phyloP scores from a whole-genome alignment of 2,797 vertebrate genomes.

The Hemibagrus guttatus region DNA sequence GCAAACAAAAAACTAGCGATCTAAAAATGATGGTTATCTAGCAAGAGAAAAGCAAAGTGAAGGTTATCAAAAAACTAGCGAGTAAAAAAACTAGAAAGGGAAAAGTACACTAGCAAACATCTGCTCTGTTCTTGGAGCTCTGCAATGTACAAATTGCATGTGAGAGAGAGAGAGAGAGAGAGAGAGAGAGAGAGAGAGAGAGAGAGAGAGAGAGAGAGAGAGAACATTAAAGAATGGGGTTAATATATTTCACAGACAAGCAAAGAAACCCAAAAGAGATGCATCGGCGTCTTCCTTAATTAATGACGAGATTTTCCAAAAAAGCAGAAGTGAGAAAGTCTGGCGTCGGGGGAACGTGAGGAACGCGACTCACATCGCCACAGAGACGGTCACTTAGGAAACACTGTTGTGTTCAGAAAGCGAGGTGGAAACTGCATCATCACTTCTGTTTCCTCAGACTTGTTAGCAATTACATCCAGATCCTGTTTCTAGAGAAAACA shows the following conservation, averaged over 20 bases:
- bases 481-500: constrained; percentile 68
- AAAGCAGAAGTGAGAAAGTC: constrained; percentile 10
- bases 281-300: not conserved
- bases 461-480: constrained; percentile 40
- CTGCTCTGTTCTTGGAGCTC: not conserved
- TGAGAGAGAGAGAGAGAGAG: not conserved
- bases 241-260: constrained; percentile 13
- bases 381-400: constrained; percentile 6
- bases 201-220: not conserved
- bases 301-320: not conserved
- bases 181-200: not conserved
- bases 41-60: not conserved
- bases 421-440: not conserved
- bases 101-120: not conserved
- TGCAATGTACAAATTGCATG: not conserved
- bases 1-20: not conserved
- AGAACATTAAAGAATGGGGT: not conserved
- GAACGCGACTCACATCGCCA: not conserved
- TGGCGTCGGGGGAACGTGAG: not conserved
- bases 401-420: not conserved
- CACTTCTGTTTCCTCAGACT: not conserved
- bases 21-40: not conserved
- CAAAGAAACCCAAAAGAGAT: no score
- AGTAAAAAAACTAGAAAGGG: not conserved
- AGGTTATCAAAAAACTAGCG: not conserved